Evolutionary conservation across 2,113 vertebrate species (phyloP).

Genomic region (Actinemys pallida): DNA sequence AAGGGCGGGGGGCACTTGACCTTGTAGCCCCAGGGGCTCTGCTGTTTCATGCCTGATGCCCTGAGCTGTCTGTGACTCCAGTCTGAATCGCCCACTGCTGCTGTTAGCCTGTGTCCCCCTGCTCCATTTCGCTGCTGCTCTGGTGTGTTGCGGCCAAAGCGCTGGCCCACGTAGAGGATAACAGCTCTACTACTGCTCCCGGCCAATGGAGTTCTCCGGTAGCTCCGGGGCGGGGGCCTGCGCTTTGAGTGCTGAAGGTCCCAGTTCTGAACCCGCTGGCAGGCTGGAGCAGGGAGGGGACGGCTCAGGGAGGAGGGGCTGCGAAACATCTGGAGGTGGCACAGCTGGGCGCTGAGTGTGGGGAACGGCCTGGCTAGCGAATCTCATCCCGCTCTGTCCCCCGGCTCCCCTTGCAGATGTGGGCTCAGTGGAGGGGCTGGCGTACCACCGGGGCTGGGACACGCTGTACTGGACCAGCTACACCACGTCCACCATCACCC

Average conservation of each 20-base stretch:
- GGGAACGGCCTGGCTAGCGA: background rate
- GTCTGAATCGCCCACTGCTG: background rate
- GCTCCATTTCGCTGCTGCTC: too few relatives aligned
- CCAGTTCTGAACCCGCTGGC: too few relatives aligned
- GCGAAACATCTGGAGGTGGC: too few relatives aligned
- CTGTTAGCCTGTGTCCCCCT: background rate
- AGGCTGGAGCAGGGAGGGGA: too few relatives aligned
- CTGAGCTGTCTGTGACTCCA: background rate
- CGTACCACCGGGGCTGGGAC: conserved; percentile 96
- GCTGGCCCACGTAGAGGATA: background rate
- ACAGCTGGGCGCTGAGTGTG: accelerated
- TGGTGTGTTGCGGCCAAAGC: too few relatives aligned
- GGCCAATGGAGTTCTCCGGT: too few relatives aligned
- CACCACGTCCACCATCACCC: conserved; percentile 95
- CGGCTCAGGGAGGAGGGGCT: background rate
- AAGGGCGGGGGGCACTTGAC: background rate
- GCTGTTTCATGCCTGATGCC: background rate
- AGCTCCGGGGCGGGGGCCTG: too few relatives aligned
- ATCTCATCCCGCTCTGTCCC: background rate
- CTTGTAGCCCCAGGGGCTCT: background rate
- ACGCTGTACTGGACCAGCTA: conserved; percentile 98
- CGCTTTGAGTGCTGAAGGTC: too few relatives aligned
- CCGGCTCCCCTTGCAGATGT: conserved; percentile 82
- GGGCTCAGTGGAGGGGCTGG: conserved; percentile 96
- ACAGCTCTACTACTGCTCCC: background rate